Conservation (phyloP, 2,797 vertebrate genomes). For the Karalla daura region DNA sequence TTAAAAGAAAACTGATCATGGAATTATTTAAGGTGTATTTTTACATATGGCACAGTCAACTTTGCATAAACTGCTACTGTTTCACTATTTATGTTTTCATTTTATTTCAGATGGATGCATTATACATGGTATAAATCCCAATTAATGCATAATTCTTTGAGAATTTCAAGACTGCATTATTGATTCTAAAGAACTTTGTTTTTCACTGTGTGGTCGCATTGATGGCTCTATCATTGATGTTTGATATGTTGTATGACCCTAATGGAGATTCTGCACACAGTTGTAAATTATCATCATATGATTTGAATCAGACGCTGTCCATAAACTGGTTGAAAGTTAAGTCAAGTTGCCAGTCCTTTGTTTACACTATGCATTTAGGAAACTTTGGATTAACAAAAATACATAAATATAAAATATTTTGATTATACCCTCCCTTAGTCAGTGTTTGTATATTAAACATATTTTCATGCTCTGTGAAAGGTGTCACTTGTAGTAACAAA, state of each 20-base stretch:
- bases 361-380: constrained; percentile 34
- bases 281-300: constrained; percentile 66
- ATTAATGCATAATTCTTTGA: constrained; percentile 37
- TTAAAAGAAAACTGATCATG: constrained; percentile 66
- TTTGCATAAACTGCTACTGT: background rate
- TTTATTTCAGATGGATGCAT: constrained; percentile 37
- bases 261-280: constrained; percentile 47
- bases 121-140: constrained; percentile 22
- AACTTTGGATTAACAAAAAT: no score
- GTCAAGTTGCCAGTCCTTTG: constrained; percentile 52
- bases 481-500: background rate
- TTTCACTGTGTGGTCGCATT: constrained; percentile 45
- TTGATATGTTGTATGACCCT: constrained; percentile 51
- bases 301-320: constrained; percentile 66
- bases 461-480: background rate
- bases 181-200: constrained; percentile 22
- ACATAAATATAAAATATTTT: no score
- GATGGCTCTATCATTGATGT: constrained; percentile 49
- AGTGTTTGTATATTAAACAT: background rate
- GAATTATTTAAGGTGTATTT: constrained; percentile 59
- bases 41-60: constrained; percentile 42
- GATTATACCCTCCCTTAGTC: background rate
- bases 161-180: constrained; percentile 39
- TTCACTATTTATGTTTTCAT: background rate
- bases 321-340: constrained; percentile 73